Evolutionary conservation across 2,113 vertebrate genomes (phyloP), one percentile per base, ranked within the genome.

Genomic region (Carlito syrichta): DNA sequence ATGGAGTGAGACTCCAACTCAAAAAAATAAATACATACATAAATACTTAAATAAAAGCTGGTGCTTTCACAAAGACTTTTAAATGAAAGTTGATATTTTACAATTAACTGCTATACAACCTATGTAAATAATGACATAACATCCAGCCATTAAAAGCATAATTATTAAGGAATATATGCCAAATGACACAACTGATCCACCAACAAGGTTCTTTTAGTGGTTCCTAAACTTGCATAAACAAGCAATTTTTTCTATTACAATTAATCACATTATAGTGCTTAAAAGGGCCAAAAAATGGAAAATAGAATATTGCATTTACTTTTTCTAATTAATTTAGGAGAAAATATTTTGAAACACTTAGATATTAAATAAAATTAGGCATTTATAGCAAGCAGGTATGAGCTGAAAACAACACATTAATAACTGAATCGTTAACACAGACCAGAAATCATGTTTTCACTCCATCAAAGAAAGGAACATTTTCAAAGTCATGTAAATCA

Each of bases 1-100:
- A n/a, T n/a, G n/a, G n/a, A n/a, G n/a, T n/a, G n/a, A n/a, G n/a
- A n/a, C n/a, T n/a, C n/a, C n/a, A n/a, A n/a, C n/a, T n/a, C n/a
- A n/a, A n/a, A n/a, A n/a, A n/a, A n/a, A n/a, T n/a, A n/a, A n/a
- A n/a, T n/a, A n/a, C n/a, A n/a, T n/a, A n/a, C n/a, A n/a, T n/a
- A n/a, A n/a, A n/a, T n/a, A n/a, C n/a, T n/a, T n/a, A n/a, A n/a
- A n/a, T n/a, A n/a, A n/a, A n/a, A n/a, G n/a, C n/a, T n/a, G n/a
- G n/a, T 91, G n/a, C 19, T 58, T 79, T 77, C 76, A 83, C 16
- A 27, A 66, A 89, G 30, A 81, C n/a, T 69, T 60, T 71, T 58
- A 88, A 83, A 91, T 77, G 43, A 68, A 50, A 97, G 32, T 66
- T 58, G 68, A 93, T 38, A 94, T 81, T n/a, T 94, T 69, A 23